Percentiles rank a stretch among this genome's conserved stretches.
Evolutionary conservation across 2,113 vertebrate species (phyloP).

Genomic region (Charadrius vociferus): DNA sequence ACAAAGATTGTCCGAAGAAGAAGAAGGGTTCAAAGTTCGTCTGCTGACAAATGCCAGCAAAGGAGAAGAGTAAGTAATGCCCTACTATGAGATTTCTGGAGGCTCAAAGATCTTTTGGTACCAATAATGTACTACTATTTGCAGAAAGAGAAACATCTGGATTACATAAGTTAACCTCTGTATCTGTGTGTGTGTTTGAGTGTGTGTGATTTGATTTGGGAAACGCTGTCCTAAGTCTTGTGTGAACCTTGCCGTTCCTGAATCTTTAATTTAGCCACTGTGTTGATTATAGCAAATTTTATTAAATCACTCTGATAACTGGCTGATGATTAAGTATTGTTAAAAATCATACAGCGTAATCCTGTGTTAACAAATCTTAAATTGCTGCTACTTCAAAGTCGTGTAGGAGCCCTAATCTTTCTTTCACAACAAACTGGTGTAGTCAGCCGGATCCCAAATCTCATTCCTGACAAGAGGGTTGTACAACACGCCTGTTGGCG

Average conservation of each 20-base stretch:
- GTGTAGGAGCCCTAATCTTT: neutral
- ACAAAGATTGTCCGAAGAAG: neutral
- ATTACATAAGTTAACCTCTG: neutral
- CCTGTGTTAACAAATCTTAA: neutral
- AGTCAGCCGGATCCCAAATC: neutral
- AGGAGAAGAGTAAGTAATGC: neutral
- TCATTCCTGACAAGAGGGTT: neutral
- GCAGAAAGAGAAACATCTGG: neutral
- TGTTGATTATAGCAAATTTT: neutral
- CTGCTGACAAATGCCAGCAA: neutral
- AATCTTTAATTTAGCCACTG: neutral
- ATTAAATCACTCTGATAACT: neutral
- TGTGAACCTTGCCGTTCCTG: neutral
- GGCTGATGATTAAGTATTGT: neutral
- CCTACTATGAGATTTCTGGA: neutral
- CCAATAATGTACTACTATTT: neutral
- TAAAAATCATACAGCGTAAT: neutral
- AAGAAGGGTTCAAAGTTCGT: neutral
- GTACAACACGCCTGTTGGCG: neutral
- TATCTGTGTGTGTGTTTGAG: neutral
- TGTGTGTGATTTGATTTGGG: neutral
- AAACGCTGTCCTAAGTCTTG: neutral
- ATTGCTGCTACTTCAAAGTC: neutral
- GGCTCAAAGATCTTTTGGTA: neutral
- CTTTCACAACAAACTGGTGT: neutral